Evolutionary conservation across 37 sponge, comb jelly and placozoan genomes (phyloP).

Genomic region (Agelas oroides): DNA sequence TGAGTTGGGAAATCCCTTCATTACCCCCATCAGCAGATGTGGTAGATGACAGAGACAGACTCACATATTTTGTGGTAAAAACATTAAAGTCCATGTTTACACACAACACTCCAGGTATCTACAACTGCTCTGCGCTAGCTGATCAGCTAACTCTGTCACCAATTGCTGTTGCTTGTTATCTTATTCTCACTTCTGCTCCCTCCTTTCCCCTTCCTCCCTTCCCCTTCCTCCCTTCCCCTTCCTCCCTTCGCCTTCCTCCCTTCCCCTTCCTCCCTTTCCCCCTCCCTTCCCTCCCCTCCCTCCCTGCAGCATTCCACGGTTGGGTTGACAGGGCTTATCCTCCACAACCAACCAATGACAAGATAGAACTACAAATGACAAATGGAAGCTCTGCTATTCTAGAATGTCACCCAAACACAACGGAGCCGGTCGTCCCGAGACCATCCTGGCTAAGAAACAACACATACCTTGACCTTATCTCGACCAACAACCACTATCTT

Average conservation of each 20-base stretch:
- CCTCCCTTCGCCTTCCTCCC: neutral
- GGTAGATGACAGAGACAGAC: too few species aligned
- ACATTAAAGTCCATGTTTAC: too few species aligned
- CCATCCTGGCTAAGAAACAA: constrained; percentile 5
- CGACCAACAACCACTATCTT: neutral
- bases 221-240: neutral
- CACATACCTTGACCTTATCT: neutral
- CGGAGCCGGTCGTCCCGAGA: neutral
- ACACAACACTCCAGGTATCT: too few species aligned
- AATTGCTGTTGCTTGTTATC: too few species aligned
- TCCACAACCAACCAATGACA: neutral
- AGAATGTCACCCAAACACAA: constrained; percentile 14
- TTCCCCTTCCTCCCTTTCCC: neutral
- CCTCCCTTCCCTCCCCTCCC: neutral
- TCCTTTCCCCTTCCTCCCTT: neutral
- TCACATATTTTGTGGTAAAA: too few species aligned
- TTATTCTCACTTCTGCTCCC: neutral
- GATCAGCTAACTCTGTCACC: too few species aligned
- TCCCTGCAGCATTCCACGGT: neutral
- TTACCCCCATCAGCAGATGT: too few species aligned
- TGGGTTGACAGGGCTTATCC: neutral
- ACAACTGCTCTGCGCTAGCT: too few species aligned
- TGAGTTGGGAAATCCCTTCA: too few species aligned
- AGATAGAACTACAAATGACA: neutral
- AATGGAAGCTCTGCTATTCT: neutral